Percentiles rank a stretch among this genome's conserved stretches.
phyloP scores from a whole-genome alignment of 2,113 vertebrate genomes.

The Stictonetta naevosa region DNA sequence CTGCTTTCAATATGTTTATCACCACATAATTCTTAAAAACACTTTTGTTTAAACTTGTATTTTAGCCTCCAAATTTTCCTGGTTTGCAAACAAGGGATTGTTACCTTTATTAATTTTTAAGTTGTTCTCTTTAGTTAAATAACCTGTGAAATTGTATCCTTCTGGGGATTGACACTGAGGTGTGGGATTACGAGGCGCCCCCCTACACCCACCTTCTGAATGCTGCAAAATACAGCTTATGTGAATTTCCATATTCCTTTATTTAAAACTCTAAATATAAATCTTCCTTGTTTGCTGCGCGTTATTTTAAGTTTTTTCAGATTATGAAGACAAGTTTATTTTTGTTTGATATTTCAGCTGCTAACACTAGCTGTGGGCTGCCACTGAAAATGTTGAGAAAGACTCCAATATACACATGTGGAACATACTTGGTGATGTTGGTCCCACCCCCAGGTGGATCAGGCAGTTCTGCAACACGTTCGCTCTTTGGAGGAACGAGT shows the following conservation, averaged over 20 bases:
- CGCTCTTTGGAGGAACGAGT: constrained; percentile 94
- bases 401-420: constrained; percentile 96
- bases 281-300: not conserved
- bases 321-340: not conserved
- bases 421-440: constrained; percentile 94
- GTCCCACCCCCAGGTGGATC: constrained; percentile 95
- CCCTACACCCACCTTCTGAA: not conserved
- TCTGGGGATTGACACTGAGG: not conserved
- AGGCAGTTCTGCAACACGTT: constrained; percentile 96
- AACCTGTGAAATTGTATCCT: not conserved
- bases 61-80: not conserved
- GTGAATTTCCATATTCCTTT: not conserved
- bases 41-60: not conserved
- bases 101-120: not conserved
- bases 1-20: not conserved
- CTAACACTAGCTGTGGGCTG: constrained; percentile 97
- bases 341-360: constrained; percentile 68
- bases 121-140: not conserved
- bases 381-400: constrained; percentile 93
- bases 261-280: not conserved
- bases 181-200: not conserved
- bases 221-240: not conserved
- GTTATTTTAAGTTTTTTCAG: not conserved
- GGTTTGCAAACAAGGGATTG: not conserved
- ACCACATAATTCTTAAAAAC: not conserved